A percentile compares a stretch with the other conserved stretches of the same genome.
phyloP scores from a whole-genome alignment of 2,113 vertebrate genomes.

The Oncorhynchus nerka region DNA sequence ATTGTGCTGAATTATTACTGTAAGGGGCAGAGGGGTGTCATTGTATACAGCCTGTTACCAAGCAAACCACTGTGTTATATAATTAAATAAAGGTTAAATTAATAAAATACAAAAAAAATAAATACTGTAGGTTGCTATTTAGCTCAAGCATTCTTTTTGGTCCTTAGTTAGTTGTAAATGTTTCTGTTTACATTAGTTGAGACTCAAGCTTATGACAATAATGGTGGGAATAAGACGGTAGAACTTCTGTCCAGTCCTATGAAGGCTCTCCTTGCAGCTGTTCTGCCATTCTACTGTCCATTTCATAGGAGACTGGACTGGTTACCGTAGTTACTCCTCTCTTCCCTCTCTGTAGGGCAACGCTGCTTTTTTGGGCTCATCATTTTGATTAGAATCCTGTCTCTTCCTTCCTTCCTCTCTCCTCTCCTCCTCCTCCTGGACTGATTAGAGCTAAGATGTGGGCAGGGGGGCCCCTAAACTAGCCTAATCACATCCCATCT shows the following conservation, averaged over 20 bases:
- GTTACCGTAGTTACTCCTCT: slow-evolving; percentile 31
- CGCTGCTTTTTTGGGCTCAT: neutral
- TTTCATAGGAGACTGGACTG: slow-evolving; percentile 22
- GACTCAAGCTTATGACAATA: no score
- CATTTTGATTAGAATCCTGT: slow-evolving; percentile 20
- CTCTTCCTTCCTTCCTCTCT: neutral
- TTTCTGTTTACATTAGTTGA: no score
- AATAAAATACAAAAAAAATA: no score
- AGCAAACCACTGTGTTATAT: no score
- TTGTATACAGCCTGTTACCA: no score
- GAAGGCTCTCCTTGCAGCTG: neutral
- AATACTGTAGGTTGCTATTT: no score
- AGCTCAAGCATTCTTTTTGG: no score
- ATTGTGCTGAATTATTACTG: slow-evolving; percentile 2
- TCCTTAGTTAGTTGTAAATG: no score
- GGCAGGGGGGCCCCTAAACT: slow-evolving; percentile 28
- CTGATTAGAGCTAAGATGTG: slow-evolving; percentile 29
- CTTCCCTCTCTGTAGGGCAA: slow-evolving; percentile 9
- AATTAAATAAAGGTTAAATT: no score
- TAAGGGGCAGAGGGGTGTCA: no score
- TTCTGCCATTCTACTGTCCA: slow-evolving; percentile 2
- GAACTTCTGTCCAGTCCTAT: neutral
- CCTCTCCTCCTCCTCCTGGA: slow-evolving; percentile 16
- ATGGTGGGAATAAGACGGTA: no score
- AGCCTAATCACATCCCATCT: slow-evolving; percentile 26